These are phyloP conservation scores for Formicarius rufipectus DNA, from an alignment of 2,113 vertebrate genomes.

Conservation along the genomic window DNA sequence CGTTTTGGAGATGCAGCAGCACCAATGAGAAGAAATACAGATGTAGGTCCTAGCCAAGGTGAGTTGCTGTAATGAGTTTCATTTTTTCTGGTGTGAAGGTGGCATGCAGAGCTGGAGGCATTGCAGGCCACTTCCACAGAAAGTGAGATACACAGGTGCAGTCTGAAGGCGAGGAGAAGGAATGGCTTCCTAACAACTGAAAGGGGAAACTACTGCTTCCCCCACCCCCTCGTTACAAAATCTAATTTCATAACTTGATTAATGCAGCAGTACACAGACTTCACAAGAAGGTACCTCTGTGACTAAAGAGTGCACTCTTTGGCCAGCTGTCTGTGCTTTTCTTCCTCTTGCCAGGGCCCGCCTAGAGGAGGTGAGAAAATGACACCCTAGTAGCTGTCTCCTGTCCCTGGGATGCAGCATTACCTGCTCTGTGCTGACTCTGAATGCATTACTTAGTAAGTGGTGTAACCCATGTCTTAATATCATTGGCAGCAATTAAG, in stretches of 20 bases:
- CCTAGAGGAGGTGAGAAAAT: not conserved
- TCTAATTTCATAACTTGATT: not conserved
- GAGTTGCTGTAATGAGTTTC: not conserved
- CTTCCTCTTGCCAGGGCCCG: not conserved
- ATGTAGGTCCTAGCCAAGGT: not conserved
- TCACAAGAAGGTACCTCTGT: not conserved
- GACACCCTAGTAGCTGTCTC: not conserved
- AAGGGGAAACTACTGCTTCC: not conserved
- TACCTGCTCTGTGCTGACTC: not conserved
- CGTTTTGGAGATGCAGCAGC: not conserved
- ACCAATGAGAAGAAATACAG: not conserved
- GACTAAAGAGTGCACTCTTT: not conserved
- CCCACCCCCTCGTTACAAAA: fast-evolving
- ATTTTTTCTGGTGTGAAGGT: not conserved
- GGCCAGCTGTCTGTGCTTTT: not conserved
- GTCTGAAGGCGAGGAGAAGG: not conserved
- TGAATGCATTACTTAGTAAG: not conserved
- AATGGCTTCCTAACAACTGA: not conserved
- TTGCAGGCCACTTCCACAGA: fast-evolving
- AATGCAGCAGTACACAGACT: not conserved
- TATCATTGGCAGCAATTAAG: not conserved
- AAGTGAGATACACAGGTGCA: not conserved
- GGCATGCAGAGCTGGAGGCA: not conserved
- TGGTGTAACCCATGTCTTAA: not conserved
- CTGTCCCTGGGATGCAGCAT: fast-evolving